A percentile compares a stretch with the other conserved stretches of the same genome.
Evolutionary conservation across 35 echinoderm and acorn worm genomes (phyloP).

Genomic region (Holothuria glaberrima): DNA sequence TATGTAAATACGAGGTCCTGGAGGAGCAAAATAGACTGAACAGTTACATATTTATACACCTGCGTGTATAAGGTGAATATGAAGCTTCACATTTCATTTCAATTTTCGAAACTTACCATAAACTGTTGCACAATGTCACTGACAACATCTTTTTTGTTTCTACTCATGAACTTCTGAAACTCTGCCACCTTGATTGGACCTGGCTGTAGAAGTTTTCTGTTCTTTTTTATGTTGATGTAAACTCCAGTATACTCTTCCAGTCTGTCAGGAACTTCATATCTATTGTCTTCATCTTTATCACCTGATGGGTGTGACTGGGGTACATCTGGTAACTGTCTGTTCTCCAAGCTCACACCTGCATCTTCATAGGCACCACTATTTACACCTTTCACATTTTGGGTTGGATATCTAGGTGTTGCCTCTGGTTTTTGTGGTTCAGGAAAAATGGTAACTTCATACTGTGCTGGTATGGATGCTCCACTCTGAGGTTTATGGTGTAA

Average conservation of each 20-base stretch:
- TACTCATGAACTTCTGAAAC: constrained; percentile 20
- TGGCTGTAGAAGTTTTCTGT: not conserved
- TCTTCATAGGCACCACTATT: not conserved
- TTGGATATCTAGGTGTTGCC: not conserved
- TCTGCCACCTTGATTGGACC: not conserved
- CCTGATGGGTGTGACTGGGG: not conserved
- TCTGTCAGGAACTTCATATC: not conserved
- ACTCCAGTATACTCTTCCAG: constrained; percentile 22
- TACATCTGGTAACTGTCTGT: constrained; percentile 6
- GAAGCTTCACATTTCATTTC: no score
- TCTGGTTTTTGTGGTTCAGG: no score
- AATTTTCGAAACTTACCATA: not conserved
- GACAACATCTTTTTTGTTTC: not conserved
- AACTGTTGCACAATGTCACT: constrained; percentile 5
- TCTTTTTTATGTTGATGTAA: not conserved
- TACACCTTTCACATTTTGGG: not conserved
- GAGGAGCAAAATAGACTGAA: no score
- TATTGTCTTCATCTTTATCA: not conserved
- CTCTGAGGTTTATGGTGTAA: not conserved
- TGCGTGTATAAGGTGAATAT: no score
- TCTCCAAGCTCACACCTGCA: not conserved
- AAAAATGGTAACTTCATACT: not conserved
- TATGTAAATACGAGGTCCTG: no score
- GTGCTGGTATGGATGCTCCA: no score
- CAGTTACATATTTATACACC: no score